A percentile compares a stretch with the other conserved stretches of the same genome.
phyloP scores from a whole-genome alignment of 2,888 invertebrate genomes.

The Notocelia uddmanniana region DNA sequence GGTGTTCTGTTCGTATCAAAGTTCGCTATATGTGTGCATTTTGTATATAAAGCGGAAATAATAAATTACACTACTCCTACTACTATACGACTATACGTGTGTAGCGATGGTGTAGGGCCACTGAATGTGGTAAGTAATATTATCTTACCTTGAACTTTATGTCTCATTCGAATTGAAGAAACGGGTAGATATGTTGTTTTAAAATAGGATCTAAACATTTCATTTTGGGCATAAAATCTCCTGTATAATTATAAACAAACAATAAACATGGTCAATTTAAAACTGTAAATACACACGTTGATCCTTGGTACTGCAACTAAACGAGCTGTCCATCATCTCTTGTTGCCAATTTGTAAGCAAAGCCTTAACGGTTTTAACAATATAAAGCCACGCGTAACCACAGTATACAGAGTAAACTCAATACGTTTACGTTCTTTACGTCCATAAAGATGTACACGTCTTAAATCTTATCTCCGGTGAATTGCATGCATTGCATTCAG shows the following conservation, averaged over 20 bases:
- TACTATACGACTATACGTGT: no score
- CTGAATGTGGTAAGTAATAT: no score
- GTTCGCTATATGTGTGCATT: no score
- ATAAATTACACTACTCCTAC: no score
- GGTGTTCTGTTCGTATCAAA: background rate
- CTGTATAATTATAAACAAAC: no score
- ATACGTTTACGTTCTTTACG: background rate
- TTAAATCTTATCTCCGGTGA: background rate
- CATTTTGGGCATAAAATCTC: no score
- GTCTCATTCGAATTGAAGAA: no score
- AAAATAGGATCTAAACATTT: no score
- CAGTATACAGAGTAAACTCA: slow-evolving; percentile 14
- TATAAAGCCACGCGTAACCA: slow-evolving; percentile 7
- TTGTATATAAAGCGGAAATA: no score
- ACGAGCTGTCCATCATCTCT: slow-evolving; percentile 1
- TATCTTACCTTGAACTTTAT: no score
- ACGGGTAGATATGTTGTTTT: no score
- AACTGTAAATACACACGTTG: background rate
- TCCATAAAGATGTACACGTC: background rate
- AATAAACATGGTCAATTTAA: background rate
- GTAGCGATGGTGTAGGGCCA: no score
- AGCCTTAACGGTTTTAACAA: slow-evolving; percentile 18
- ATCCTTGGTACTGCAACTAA: background rate
- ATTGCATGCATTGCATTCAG: slow-evolving; percentile 24
- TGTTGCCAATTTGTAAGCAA: slow-evolving; percentile 17